A percentile compares a stretch with the other conserved stretches of the same genome.
Evolutionary conservation across 2,888 invertebrate species (phyloP).

Genomic region (Papilio demoleus): DNA sequence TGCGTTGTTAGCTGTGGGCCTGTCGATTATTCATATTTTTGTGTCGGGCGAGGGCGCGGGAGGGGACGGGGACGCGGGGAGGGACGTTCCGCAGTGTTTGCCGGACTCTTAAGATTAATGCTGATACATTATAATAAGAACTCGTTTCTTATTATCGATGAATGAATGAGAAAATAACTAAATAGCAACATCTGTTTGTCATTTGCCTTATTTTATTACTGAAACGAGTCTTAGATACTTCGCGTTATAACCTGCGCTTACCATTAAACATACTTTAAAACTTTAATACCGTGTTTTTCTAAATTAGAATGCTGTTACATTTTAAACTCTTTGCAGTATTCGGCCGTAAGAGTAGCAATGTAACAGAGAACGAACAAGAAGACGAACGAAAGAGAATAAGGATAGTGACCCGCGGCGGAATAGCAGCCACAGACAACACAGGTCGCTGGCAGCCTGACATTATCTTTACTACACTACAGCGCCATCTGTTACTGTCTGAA

Average conservation of each 20-base stretch:
- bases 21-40: conserved; percentile 73
- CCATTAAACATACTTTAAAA: too few species aligned
- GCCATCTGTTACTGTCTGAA: conserved; percentile 29
- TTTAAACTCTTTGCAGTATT: too few species aligned
- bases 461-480: conserved; percentile 18
- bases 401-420: conserved; percentile 31
- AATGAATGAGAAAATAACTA: not conserved
- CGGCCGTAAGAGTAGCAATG: too few species aligned
- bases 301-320: too few species aligned
- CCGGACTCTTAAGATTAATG: conserved; percentile 54
- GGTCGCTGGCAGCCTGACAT: conserved; percentile 32
- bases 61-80: conserved; percentile 24
- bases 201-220: not conserved
- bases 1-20: conserved; percentile 60
- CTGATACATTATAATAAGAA: conserved; percentile 46
- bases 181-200: not conserved
- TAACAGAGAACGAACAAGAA: too few species aligned
- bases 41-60: conserved; percentile 41
- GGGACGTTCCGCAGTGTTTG: conserved; percentile 51
- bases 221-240: too few species aligned
- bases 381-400: conserved; percentile 1
- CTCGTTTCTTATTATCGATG: conserved; percentile 2
- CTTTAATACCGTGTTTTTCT: too few species aligned
- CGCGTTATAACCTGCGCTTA: too few species aligned
- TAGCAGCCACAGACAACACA: conserved; percentile 34